Evolutionary conservation across 1,140 invertebrate species (phyloP), one percentile per base, ranked within the genome.

Genomic region (Diorhabda carinulata): DNA sequence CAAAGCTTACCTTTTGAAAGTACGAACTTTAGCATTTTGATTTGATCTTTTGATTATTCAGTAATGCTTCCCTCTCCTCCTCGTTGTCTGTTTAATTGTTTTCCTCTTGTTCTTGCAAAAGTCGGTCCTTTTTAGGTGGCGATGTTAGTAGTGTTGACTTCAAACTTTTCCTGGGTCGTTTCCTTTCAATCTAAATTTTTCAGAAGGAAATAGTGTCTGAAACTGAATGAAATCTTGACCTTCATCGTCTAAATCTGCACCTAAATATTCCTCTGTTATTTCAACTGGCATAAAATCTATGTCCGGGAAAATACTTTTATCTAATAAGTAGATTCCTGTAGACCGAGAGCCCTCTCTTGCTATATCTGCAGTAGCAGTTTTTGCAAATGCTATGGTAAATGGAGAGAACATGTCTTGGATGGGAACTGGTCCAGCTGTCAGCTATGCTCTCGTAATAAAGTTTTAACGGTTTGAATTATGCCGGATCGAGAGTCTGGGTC

Each of bases 311-410:
- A 76, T 67, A 45, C 72, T 72, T 66, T 47, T 72, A 57, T 78
- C 73, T 7, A 79, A 61, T 3, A 75, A 76, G 8, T 69, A 78
- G 64, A 80, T 74, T 58, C 77, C 76, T 8, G 76, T 78, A 5
- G 59, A 65, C 64, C 67, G 71, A 65, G 79, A 79, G 57, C 70
- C 74, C 72, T 76, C 78, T 1, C 73, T 70, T 40, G 78, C 76
- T 44, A 76, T 75, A 68, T 72, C 57, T 43, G 52, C 70, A 56
- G 72, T 78, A 59, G 70, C 72, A 45, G 67, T 63, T 64, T 74
- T 76, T 3, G 72, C 10, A 66, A 76, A 78, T 40, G 76, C 75
- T 56, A 70, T 75, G 71, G 74, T 47, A 77, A 42, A 64, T 43
- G 59, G 9, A 64, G 5, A 74, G 43, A 6, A 68, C 9, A 25